Conservation (phyloP, 2,113 vertebrate species). For the Grus americana region DNA sequence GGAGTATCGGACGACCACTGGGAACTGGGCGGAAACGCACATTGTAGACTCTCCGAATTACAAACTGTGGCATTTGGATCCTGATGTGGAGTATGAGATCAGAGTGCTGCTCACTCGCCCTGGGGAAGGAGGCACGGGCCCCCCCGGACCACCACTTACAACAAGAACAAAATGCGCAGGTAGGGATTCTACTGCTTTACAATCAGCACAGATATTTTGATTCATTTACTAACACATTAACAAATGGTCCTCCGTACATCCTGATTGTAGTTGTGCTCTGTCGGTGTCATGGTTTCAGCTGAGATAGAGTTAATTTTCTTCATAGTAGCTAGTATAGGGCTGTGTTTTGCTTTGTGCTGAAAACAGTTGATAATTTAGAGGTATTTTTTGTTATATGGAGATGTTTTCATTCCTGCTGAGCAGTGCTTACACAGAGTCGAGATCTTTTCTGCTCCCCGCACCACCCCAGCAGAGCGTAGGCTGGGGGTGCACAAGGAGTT, state of each 20-base stretch:
- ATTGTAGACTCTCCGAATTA: constrained; percentile 95
- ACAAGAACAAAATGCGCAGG: constrained; percentile 97
- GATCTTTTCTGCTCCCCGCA: too few relatives aligned
- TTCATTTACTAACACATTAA: accelerated
- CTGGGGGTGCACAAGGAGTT: too few relatives aligned
- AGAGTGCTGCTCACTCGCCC: constrained; percentile 92
- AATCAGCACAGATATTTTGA: accelerated
- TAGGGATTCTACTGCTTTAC: constrained; percentile 40
- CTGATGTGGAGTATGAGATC: constrained; percentile 97
- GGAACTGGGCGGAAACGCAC: constrained; percentile 94
- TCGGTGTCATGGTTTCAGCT: too few relatives aligned
- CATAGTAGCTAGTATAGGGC: too few relatives aligned
- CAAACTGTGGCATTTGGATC: constrained; percentile 96
- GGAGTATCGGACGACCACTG: constrained; percentile 92
- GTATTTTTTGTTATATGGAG: too few relatives aligned
- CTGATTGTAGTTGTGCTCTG: accelerated
- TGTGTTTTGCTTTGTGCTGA: too few relatives aligned
- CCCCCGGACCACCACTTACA: constrained; percentile 90
- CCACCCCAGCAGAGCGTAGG: too few relatives aligned
- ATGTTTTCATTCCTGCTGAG: too few relatives aligned
- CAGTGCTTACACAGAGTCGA: too few relatives aligned
- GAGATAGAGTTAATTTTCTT: too few relatives aligned
- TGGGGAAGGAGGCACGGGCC: constrained; percentile 93
- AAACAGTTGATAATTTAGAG: too few relatives aligned
- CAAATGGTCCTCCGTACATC: accelerated